phyloP scores from a whole-genome alignment of 2,888 invertebrate genomes.

The Philaethria dido region DNA sequence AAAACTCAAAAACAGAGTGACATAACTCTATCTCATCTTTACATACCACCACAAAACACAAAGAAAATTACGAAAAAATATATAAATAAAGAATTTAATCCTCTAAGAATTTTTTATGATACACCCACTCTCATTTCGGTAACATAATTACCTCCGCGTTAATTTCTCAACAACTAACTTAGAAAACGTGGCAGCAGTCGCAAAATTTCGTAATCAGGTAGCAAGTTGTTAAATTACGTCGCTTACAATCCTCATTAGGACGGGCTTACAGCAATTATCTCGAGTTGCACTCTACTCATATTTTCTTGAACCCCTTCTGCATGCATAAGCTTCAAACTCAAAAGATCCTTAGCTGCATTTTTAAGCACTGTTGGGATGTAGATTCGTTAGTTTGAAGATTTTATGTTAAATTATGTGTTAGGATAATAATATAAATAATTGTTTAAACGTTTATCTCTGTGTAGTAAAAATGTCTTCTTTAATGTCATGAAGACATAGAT shows the following conservation, averaged over 20 bases:
- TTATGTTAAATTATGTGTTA: slow-evolving; percentile 2
- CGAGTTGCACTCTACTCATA: slow-evolving; percentile 69
- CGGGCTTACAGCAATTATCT: slow-evolving; percentile 75
- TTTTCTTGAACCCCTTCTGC: slow-evolving; percentile 73
- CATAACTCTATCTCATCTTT: too few species aligned
- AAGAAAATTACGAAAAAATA: not conserved
- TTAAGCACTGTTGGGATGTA: slow-evolving; percentile 29
- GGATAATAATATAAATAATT: too few species aligned
- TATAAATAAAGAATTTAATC: not conserved
- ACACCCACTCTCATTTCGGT: not conserved
- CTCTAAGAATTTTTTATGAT: not conserved
- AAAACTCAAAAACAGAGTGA: too few species aligned
- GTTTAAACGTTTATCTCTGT: too few species aligned
- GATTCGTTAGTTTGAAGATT: slow-evolving; percentile 24
- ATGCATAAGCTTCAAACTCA: slow-evolving; percentile 65
- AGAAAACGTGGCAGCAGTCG: slow-evolving; percentile 23
- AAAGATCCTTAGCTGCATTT: slow-evolving; percentile 47
- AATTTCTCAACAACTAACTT: slow-evolving; percentile 22
- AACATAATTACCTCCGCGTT: slow-evolving; percentile 9
- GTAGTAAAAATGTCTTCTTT: too few species aligned
- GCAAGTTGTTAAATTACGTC: slow-evolving; percentile 50
- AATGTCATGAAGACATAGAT: too few species aligned
- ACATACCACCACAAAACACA: not conserved
- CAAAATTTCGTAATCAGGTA: slow-evolving; percentile 36
- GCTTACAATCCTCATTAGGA: slow-evolving; percentile 66